Conservation (phyloP, 2,113 vertebrate species). For the Dicentrarchus labrax region DNA sequence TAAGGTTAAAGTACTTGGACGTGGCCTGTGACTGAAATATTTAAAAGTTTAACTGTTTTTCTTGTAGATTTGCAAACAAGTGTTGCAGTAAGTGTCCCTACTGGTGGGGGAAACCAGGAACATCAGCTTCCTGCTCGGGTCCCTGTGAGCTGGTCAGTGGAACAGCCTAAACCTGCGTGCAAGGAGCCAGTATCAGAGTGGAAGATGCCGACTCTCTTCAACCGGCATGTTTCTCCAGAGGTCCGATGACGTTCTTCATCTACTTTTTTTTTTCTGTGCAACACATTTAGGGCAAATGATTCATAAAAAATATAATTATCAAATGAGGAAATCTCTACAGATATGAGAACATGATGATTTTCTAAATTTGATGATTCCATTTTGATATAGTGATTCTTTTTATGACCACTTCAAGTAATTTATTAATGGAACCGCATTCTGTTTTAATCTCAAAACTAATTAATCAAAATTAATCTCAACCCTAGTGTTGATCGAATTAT, state of each 20-base stretch:
- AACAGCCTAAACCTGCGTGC: conserved; percentile 57
- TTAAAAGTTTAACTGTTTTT: background rate
- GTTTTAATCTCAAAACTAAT: conserved; percentile 7
- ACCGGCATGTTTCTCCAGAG: conserved; percentile 79
- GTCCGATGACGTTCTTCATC: conserved; percentile 54
- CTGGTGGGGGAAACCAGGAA: conserved; percentile 49
- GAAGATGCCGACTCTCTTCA: conserved; percentile 74
- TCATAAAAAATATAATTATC: background rate
- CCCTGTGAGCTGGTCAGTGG: conserved; percentile 53
- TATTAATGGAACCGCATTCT: background rate
- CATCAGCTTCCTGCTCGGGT: conserved; percentile 51
- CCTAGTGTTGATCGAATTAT: background rate
- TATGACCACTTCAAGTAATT: background rate
- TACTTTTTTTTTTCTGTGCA: background rate
- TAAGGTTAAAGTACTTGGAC: background rate
- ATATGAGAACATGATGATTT: background rate
- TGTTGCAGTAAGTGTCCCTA: background rate
- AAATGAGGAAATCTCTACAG: background rate
- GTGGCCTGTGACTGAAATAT: background rate
- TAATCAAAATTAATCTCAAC: too few species aligned
- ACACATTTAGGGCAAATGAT: background rate
- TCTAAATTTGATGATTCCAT: background rate
- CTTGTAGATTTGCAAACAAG: conserved; percentile 37
- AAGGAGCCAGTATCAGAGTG: conserved; percentile 73
- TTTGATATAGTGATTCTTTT: background rate